phyloP scores from a whole-genome alignment of 2,113 vertebrate species.

The Tyrannus savana region DNA sequence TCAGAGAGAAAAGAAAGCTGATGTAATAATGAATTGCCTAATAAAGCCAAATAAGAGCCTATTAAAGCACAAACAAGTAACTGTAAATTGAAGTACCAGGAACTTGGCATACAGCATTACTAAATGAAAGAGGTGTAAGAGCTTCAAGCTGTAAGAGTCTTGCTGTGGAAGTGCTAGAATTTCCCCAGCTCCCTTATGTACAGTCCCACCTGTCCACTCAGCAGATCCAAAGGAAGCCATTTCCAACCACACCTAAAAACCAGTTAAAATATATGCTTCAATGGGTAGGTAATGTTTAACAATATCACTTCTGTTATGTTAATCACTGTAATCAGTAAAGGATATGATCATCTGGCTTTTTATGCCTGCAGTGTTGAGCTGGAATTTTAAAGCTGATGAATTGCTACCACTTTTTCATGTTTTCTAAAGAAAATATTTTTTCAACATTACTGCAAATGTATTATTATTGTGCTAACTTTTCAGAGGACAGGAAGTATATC shows the following conservation, averaged over 20 bases:
- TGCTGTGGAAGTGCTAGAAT: not conserved
- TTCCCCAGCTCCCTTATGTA: not conserved
- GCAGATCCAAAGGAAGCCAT: not conserved
- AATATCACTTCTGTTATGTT: not conserved
- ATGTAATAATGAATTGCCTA: not conserved
- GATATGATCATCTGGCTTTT: not conserved
- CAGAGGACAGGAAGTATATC: not conserved
- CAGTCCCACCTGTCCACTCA: not conserved
- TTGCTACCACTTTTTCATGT: not conserved
- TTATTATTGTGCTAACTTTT: not conserved
- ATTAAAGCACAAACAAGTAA: not conserved
- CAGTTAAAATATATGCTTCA: conserved; percentile 13
- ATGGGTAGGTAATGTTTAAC: conserved; percentile 18
- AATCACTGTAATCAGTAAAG: not conserved
- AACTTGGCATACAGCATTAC: not conserved
- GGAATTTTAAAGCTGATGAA: not conserved
- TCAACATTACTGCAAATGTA: not conserved
- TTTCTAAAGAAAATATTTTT: not conserved
- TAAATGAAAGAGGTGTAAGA: not conserved
- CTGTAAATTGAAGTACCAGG: not conserved
- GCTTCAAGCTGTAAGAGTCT: not conserved
- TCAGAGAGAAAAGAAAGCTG: not conserved
- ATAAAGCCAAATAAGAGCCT: not conserved
- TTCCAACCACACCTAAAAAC: not conserved
- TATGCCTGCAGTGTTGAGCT: not conserved